These are phyloP conservation scores for Phymanthus crucifer DNA, from an alignment of 92 coral and sea anemone genomes.

Conservation along the genomic window DNA sequence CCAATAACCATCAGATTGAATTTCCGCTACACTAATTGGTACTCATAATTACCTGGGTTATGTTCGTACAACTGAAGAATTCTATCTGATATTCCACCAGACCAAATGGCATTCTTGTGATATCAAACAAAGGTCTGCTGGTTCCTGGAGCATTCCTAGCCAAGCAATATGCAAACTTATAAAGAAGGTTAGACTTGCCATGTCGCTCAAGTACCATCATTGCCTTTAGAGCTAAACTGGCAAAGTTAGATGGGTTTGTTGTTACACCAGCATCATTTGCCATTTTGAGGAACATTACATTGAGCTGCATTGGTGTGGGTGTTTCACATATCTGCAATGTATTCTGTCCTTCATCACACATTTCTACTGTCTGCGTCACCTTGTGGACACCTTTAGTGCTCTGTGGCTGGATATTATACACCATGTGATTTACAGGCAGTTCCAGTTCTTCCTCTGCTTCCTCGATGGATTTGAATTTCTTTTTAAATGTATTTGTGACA, in stretches of 20 bases:
- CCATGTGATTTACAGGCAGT: conserved; percentile 17
- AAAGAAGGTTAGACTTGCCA: conserved; percentile 55
- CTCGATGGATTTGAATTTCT: conserved; percentile 18
- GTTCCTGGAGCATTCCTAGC: conserved; percentile 28
- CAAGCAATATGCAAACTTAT: conserved; percentile 59
- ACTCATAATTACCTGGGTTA: conserved; percentile 28
- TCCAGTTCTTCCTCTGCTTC: conserved; percentile 22
- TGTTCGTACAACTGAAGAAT: conserved; percentile 63
- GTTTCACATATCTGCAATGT: not conserved
- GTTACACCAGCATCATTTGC: conserved; percentile 32
- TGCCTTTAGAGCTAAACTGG: conserved; percentile 23
- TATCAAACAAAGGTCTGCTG: conserved; percentile 25
- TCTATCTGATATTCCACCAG: conserved; percentile 66
- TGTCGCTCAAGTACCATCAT: conserved; percentile 37
- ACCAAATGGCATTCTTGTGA: conserved; percentile 75
- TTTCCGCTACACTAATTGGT: not conserved
- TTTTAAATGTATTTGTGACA: conserved; percentile 14
- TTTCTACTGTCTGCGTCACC: conserved; percentile 20
- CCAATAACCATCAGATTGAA: too few relatives aligned
- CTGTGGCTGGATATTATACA: not conserved
- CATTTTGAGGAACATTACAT: conserved; percentile 21
- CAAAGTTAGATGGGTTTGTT: conserved; percentile 47
- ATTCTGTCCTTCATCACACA: not conserved
- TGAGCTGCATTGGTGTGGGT: not conserved
- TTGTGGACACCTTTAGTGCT: conserved; percentile 15